Evolutionary conservation across 2,888 invertebrate genomes (phyloP), one percentile per base, ranked within the genome.

Genomic region (Philopedon plagiatum): DNA sequence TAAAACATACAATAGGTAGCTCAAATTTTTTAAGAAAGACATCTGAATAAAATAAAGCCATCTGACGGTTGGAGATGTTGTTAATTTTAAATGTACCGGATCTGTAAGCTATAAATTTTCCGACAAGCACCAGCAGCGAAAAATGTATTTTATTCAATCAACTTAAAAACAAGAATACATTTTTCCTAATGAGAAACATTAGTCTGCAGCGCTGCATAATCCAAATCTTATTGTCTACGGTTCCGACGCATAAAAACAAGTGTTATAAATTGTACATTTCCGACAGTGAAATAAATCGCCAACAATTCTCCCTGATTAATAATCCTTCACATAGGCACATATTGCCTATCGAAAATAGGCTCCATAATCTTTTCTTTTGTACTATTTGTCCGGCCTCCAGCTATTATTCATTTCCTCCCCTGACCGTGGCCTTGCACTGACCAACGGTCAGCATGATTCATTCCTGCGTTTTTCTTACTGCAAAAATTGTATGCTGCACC

Each of bases 371-470:
- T 51, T 64, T 65, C 64, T 58, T 64, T 65, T 65, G 54, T 58
- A 54, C 60, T 51, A 51, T 60, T 64, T 71, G 61, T 62, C 18
- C 63, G 21, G 54, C 67, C 67, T 44, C 34, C 15, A 15, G 72
- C 58, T 26, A 67, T 72, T 72, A 72, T 67, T 72, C 62, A 61
- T 21, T 46, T 60, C 46, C 26, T 67, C 67, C 67, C 74, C 46
- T 62, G 61, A 70, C 65, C 70, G 65, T 71, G 57, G 64, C 71
- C 57, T 57, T 64, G 51, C 65, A 70, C 51, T 75, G 75, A 73
- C 75, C 75, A 72, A 69, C 64, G 75, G 72, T 75, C 75, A 73
- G 63, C 49, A 58, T 71, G 66, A 73, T 65, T 69, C 73, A 73
- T 70, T 26, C 57, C 15, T 26, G 26, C 34, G 32, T 56, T 56